Conservation (phyloP, 2,797 vertebrate species). For the Atherinosoma microstoma region DNA sequence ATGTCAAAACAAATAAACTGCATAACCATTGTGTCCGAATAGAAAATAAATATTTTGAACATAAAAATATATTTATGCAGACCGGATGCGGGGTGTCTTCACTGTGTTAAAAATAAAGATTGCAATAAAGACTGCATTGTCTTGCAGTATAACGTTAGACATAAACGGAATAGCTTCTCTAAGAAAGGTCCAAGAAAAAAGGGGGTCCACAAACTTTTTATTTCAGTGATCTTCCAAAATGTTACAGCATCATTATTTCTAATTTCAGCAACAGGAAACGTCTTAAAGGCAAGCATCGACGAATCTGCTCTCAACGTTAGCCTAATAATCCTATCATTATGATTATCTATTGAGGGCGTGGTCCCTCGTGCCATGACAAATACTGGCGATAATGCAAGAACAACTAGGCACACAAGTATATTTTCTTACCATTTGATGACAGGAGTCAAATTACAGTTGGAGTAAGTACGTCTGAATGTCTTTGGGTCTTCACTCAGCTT, state of each 20-base stretch:
- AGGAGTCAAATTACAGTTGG: slow-evolving; percentile 46
- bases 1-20: slow-evolving; percentile 67
- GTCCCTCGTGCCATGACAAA: slow-evolving; percentile 32
- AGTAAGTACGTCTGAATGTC: slow-evolving; percentile 20
- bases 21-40: background rate
- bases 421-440: slow-evolving; percentile 62
- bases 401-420: background rate
- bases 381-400: background rate
- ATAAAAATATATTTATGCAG: background rate
- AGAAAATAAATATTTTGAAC: background rate
- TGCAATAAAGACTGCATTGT: background rate
- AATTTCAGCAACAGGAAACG: background rate
- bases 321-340: slow-evolving; percentile 1
- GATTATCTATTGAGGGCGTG: slow-evolving; percentile 51
- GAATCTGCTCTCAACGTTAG: slow-evolving; percentile 2
- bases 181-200: background rate
- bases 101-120: background rate
- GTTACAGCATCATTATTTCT: background rate
- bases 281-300: slow-evolving; percentile 6
- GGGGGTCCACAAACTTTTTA: background rate
- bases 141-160: slow-evolving; percentile 5
- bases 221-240: background rate
- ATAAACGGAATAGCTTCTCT: slow-evolving; percentile 9
- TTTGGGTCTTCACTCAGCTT: slow-evolving; percentile 4
- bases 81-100: background rate